Percentiles rank a stretch among this genome's conserved stretches.
Conservation (phyloP, 2,888 invertebrate genomes). For the Pandemis corylana region DNA sequence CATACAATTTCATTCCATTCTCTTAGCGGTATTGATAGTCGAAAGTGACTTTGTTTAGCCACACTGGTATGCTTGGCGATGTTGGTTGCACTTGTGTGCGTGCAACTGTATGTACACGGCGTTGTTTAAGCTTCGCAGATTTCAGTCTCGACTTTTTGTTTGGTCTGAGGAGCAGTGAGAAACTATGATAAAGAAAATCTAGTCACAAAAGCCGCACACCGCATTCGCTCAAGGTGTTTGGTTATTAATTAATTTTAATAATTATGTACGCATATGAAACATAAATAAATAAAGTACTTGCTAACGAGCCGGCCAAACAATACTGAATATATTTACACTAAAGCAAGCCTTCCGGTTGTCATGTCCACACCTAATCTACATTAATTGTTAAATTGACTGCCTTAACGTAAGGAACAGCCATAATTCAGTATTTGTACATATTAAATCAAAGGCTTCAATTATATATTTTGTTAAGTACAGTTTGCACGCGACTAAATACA, state of each 20-base stretch:
- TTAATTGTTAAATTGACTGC: background rate
- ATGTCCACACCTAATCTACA: background rate
- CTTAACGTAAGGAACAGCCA: background rate
- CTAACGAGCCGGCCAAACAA: constrained; percentile 9
- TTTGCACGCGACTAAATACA: background rate
- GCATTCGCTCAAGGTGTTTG: background rate
- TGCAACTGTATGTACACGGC: no score
- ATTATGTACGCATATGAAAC: background rate
- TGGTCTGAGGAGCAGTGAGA: background rate
- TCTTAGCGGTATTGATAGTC: no score
- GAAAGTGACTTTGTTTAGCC: no score
- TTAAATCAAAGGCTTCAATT: background rate
- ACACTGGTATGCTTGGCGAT: no score
- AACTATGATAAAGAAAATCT: background rate
- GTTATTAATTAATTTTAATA: background rate
- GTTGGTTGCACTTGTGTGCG: no score
- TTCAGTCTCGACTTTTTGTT: no score
- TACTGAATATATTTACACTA: constrained; percentile 30
- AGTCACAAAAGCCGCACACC: constrained; percentile 16
- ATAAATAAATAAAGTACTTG: background rate
- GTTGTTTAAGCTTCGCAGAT: no score
- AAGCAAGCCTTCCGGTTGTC: constrained; percentile 2
- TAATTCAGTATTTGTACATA: background rate
- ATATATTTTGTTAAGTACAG: background rate
- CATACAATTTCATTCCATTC: no score